These are phyloP conservation scores for Tiphia femorata DNA, from an alignment of 2,888 invertebrate species.

Conservation along the genomic window DNA sequence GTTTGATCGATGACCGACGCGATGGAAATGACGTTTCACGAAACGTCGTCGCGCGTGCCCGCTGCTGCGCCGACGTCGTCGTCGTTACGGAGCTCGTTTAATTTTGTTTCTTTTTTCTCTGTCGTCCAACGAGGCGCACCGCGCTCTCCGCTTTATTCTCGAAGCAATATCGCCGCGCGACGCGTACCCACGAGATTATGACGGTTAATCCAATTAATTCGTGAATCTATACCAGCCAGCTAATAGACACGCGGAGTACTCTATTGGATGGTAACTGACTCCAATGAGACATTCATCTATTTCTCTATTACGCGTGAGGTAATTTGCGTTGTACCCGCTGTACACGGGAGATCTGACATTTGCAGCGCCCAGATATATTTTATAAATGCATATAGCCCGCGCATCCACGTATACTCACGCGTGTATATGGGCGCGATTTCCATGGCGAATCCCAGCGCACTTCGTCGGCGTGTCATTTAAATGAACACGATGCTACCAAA, in stretches of 20 bases:
- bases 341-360: too few species aligned
- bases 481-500: slow-evolving; percentile 3
- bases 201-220: not conserved
- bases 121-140: not conserved
- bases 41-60: slow-evolving; percentile 41
- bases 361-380: too few species aligned
- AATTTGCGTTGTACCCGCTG: too few species aligned
- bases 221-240: not conserved
- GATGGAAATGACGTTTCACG: slow-evolving; percentile 49
- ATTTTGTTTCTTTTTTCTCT: slow-evolving; percentile 8
- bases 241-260: too few species aligned
- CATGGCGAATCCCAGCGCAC: slow-evolving; percentile 10
- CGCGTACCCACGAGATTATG: not conserved
- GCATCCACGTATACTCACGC: not conserved
- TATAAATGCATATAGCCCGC: too few species aligned
- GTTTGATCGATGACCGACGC: slow-evolving; percentile 47
- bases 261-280: too few species aligned
- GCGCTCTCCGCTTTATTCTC: not conserved
- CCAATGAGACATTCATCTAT: slow-evolving; percentile 7
- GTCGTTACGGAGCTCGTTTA: slow-evolving; percentile 3
- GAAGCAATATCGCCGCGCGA: not conserved
- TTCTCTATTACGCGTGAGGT: too few species aligned
- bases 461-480: slow-evolving; percentile 7
- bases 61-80: too few species aligned
- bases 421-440: slow-evolving; percentile 28